A percentile compares a stretch with the other conserved stretches of the same genome.
These are phyloP conservation scores for Actinostola sp. DNA, from an alignment of 92 coral and sea anemone genomes.

Conservation along the genomic window DNA sequence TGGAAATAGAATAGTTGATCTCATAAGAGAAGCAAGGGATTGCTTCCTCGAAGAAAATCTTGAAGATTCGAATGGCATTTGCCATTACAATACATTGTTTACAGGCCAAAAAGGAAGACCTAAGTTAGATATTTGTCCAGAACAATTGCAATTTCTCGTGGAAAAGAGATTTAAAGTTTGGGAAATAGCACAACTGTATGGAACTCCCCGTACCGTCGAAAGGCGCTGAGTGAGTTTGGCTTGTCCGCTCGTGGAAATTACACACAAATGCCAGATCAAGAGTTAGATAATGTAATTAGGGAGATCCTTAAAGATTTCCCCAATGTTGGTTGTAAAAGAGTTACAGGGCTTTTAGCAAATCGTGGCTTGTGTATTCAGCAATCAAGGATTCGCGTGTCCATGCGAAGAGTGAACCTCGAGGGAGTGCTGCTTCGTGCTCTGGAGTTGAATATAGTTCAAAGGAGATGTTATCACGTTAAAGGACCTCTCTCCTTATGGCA, in stretches of 20 bases:
- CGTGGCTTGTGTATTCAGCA: slow-evolving; percentile 54
- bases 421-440: slow-evolving; percentile 53
- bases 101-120: no score
- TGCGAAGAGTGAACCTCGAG: slow-evolving; percentile 48
- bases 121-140: slow-evolving; percentile 16
- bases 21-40: no score
- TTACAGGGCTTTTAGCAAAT: slow-evolving; percentile 46
- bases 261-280: slow-evolving; percentile 17
- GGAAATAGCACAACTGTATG: slow-evolving; percentile 35
- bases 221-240: slow-evolving; percentile 48
- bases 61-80: no score
- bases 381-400: slow-evolving; percentile 46
- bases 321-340: slow-evolving; percentile 41
- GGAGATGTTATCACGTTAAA: slow-evolving; percentile 50
- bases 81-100: no score
- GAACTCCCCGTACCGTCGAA: slow-evolving; percentile 26
- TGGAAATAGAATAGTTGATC: no score
- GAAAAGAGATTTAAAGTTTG: slow-evolving; percentile 22
- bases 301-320: slow-evolving; percentile 40
- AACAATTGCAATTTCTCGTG: slow-evolving; percentile 33
- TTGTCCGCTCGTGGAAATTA: slow-evolving; percentile 13
- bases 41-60: no score
- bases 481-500: slow-evolving; percentile 57
- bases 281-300: slow-evolving; percentile 28
- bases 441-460: slow-evolving; percentile 42